These are phyloP conservation scores for Heliothis subflexa DNA, from an alignment of 1,140 invertebrate genomes.

Conservation along the genomic window DNA sequence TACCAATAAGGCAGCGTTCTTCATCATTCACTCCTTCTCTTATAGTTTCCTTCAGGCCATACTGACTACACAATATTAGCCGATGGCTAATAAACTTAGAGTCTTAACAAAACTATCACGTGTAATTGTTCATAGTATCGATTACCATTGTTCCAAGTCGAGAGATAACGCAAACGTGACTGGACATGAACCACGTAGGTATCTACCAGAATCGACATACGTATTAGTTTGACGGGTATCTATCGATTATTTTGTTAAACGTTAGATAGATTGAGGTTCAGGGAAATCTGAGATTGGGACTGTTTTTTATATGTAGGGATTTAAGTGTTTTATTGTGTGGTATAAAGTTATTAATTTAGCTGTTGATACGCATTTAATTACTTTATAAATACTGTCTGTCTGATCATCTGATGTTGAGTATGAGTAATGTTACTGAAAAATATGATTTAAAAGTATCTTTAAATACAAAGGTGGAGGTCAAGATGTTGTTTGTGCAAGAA, in stretches of 20 bases:
- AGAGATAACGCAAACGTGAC: conserved; percentile 39
- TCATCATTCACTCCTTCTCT: too few species aligned
- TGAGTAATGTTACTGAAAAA: too few species aligned
- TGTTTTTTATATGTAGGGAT: background rate
- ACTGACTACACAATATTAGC: too few species aligned
- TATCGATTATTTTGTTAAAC: background rate
- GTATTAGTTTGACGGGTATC: background rate
- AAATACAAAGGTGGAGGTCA: too few species aligned
- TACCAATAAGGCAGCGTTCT: background rate
- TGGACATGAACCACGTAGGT: background rate
- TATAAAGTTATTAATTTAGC: too few species aligned
- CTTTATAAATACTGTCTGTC: too few species aligned
- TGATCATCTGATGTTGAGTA: too few species aligned
- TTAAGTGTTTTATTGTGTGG: background rate
- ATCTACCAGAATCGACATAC: conserved; percentile 10
- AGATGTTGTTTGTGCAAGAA: too few species aligned
- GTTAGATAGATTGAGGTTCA: conserved; percentile 5
- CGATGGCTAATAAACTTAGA: background rate
- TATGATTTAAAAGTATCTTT: too few species aligned
- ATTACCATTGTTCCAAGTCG: conserved; percentile 18
- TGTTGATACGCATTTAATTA: too few species aligned
- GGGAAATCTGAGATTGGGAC: background rate
- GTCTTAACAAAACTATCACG: background rate
- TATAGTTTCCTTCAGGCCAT: too few species aligned
- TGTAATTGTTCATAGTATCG: conserved; percentile 6